These are phyloP conservation scores for Synaphobranchus kaupii DNA, from an alignment of 2,797 vertebrate species.

Conservation along the genomic window DNA sequence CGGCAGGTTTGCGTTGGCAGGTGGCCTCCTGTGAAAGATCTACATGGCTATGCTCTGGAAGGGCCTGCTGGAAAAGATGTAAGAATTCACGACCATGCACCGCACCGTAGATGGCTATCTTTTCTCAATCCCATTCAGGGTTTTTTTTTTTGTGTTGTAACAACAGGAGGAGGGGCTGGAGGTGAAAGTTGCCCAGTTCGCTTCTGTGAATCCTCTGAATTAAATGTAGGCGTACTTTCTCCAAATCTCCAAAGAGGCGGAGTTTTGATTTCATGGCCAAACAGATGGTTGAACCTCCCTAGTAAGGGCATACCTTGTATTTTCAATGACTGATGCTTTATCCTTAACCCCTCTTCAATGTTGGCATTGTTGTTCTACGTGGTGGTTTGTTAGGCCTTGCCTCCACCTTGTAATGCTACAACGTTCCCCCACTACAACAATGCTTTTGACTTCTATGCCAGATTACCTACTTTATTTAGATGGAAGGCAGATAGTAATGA, in stretches of 20 bases:
- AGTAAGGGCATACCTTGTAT: background rate
- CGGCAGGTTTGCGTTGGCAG: constrained; percentile 21
- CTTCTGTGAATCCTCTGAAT: background rate
- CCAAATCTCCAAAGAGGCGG: background rate
- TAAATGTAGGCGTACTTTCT: background rate
- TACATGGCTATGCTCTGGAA: background rate
- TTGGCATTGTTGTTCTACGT: background rate
- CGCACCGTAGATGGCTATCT: background rate
- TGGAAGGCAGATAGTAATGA: background rate
- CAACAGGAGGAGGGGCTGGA: constrained; percentile 3
- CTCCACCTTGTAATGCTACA: background rate
- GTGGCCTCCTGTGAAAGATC: background rate
- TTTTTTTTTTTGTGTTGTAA: background rate
- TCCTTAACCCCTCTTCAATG: background rate
- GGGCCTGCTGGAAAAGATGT: background rate
- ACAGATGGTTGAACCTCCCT: background rate
- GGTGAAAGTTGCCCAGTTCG: background rate
- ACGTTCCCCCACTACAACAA: background rate
- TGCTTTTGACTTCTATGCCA: background rate
- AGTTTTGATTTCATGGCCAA: background rate
- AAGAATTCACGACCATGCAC: background rate
- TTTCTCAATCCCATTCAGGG: background rate
- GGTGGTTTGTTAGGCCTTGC: background rate
- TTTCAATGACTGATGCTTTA: background rate
- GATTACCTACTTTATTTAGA: background rate